A percentile compares a stretch with the other conserved stretches of the same genome.
Conservation (phyloP, 2,888 invertebrate genomes). For the Asteroscopus sphinx region DNA sequence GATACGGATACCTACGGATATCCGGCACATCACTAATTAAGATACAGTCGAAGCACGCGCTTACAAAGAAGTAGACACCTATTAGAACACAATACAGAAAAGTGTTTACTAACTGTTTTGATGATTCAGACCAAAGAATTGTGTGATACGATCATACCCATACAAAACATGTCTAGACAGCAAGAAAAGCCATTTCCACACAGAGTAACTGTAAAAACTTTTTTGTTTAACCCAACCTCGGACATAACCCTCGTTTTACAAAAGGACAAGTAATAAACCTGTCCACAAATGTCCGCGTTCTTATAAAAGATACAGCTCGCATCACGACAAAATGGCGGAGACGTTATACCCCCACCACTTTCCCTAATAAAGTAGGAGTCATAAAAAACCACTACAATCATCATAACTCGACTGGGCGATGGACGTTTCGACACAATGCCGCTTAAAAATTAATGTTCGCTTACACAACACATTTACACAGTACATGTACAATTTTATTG, state of each 20-base stretch:
- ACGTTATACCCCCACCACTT: conserved; percentile 74
- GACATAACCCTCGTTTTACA: conserved; percentile 69
- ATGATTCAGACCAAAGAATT: neutral
- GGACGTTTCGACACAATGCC: conserved; percentile 67
- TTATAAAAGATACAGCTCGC: conserved; percentile 80
- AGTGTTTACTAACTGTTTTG: conserved; percentile 7
- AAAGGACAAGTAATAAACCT: conserved; percentile 79
- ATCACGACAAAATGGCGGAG: conserved; percentile 72
- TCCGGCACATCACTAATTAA: no score
- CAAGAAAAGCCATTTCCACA: conserved; percentile 39
- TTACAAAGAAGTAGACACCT: no score
- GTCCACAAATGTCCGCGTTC: conserved; percentile 71
- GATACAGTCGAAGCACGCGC: no score
- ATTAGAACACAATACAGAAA: conserved; percentile 7
- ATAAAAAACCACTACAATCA: conserved; percentile 88
- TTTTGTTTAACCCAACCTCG: conserved; percentile 61
- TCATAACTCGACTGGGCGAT: conserved; percentile 77
- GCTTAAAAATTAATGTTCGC: conserved; percentile 80
- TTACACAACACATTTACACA: conserved; percentile 46
- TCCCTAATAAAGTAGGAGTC: conserved; percentile 82
- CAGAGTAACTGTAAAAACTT: conserved; percentile 59
- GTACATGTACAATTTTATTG: conserved; percentile 44
- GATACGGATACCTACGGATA: no score
- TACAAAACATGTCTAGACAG: conserved; percentile 17
- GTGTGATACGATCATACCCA: conserved; percentile 1